Conservation (phyloP, 2,113 vertebrate genomes). For the Nerophis lumbriciformis region DNA sequence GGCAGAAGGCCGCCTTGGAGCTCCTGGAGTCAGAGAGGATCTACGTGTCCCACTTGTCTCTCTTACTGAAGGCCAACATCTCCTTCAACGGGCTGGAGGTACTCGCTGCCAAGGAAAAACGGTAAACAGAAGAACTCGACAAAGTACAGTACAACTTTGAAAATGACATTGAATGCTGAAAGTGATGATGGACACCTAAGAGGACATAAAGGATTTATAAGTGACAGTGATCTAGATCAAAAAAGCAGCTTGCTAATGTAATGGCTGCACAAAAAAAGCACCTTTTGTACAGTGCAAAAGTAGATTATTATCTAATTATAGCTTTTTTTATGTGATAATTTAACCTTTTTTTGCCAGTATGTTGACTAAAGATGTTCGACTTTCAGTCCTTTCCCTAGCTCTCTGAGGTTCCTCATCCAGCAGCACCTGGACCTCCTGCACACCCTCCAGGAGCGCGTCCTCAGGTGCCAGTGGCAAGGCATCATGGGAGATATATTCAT, state of each 20-base stretch:
- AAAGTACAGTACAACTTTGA: neutral
- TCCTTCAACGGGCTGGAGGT: conserved; percentile 84
- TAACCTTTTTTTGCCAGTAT: neutral
- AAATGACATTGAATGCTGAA: neutral
- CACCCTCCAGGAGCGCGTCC: conserved; percentile 86
- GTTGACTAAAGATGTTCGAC: neutral
- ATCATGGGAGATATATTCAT: conserved; percentile 96
- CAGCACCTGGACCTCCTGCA: conserved; percentile 93
- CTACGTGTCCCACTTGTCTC: conserved; percentile 88
- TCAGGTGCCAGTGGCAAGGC: conserved; percentile 90
- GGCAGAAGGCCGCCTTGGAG: conserved; percentile 87
- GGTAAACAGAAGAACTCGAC: conserved; percentile 63
- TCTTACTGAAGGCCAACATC: conserved; percentile 93
- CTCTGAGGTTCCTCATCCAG: conserved; percentile 91
- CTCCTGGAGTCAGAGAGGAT: conserved; percentile 92
- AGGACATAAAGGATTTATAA: conserved; percentile 29
- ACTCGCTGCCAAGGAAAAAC: conserved; percentile 84
- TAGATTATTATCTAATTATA: neutral
- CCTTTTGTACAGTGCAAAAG: neutral
- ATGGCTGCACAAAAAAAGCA: conserved; percentile 15
- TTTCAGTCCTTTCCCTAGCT: conserved; percentile 86
- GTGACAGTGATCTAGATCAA: conserved; percentile 34
- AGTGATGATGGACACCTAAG: neutral
- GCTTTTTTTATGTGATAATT: conserved; percentile 11
- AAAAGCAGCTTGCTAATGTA: conserved; percentile 32